Base-by-base conservation (phyloP, 2,797 vertebrate species). In the Tokudaia tokunoshimensis region DNA sequence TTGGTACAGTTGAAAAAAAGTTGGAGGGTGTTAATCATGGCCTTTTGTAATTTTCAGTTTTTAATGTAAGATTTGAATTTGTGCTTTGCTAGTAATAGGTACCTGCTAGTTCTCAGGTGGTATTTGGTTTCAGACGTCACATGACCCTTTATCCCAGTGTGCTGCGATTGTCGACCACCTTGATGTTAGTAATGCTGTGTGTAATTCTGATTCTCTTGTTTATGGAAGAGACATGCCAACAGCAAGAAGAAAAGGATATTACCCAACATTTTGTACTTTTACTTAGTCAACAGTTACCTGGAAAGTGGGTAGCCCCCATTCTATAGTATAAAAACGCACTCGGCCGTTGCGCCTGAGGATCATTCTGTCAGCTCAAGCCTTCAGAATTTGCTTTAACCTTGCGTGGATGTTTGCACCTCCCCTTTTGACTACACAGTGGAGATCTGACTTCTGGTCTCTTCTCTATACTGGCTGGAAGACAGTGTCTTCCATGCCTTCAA, bases 1-100 rank as follows among this genome's bases (percentile, higher is more conserved):
- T 67, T 97, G 97, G 95, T 97, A 82, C 12, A 81, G 11, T 17
- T 94, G 15, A 50, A 6, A 96, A 97, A 95, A 96, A 47, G 65
- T 11, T 55, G 96, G 96, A 86, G 91, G 78, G 57, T 96, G 92
- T 92, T 63, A 92, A 94, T 92, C 93, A 50, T 85, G 57, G 75
- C 5, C 93, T 87, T 95, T 94, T 24, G 7, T 84, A 84, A 8
- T 82, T 81, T 44, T 93, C 57, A 70, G 1, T 17, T 88, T 96
- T 94, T 96, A 82, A 1, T 41, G 90, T 93, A 72, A 50, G 15
- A 15, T 74, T 26, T 94, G 79, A 76, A 85, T n/a, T 13, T 44
- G 63, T 91, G 14, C 11, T 24, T n/a, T 22, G 2, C 67, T 96
- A 65, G 70, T 96, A 50, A 13, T 88, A 87, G 24, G 7, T 76